phyloP scores from a whole-genome alignment of 2,888 invertebrate genomes.

The Rosalia funebris region DNA sequence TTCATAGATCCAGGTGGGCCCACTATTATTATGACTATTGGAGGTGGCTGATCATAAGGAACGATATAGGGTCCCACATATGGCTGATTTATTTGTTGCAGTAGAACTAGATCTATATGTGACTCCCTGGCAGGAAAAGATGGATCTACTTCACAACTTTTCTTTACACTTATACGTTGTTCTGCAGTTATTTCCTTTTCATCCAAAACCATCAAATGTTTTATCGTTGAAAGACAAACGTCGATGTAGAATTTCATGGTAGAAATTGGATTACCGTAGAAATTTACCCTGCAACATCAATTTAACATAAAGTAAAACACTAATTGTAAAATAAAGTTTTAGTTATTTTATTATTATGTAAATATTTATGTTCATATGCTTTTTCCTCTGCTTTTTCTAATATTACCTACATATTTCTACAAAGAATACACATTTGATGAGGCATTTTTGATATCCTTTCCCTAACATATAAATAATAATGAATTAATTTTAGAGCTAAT shows the following conservation, averaged over 20 bases:
- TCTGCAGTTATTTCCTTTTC: slow-evolving; percentile 54
- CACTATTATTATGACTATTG: slow-evolving; percentile 61
- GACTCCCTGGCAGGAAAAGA: slow-evolving; percentile 52
- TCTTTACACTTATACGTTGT: slow-evolving; percentile 50
- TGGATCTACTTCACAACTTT: slow-evolving; percentile 11
- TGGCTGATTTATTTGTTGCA: slow-evolving; percentile 41
- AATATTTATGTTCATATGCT: no score
- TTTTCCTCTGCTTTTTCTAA: no score
- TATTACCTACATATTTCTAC: no score
- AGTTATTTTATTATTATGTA: no score
- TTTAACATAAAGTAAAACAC: no score
- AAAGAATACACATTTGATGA: no score
- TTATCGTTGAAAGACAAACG: slow-evolving; percentile 57
- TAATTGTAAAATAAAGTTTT: no score
- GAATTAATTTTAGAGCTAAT: no score
- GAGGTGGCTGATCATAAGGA: slow-evolving; percentile 58
- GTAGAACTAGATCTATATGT: slow-evolving; percentile 47
- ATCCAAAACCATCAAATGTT: slow-evolving; percentile 58
- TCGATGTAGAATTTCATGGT: slow-evolving; percentile 54
- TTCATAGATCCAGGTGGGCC: slow-evolving; percentile 62
- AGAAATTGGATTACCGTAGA: slow-evolving; percentile 55
- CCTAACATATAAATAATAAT: no score
- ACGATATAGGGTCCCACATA: slow-evolving; percentile 54
- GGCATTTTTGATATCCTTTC: no score
- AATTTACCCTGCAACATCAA: slow-evolving; percentile 46